A percentile compares a stretch with the other conserved stretches of the same genome.
phyloP scores from a whole-genome alignment of 1,140 invertebrate species.

The Agrilus planipennis region DNA sequence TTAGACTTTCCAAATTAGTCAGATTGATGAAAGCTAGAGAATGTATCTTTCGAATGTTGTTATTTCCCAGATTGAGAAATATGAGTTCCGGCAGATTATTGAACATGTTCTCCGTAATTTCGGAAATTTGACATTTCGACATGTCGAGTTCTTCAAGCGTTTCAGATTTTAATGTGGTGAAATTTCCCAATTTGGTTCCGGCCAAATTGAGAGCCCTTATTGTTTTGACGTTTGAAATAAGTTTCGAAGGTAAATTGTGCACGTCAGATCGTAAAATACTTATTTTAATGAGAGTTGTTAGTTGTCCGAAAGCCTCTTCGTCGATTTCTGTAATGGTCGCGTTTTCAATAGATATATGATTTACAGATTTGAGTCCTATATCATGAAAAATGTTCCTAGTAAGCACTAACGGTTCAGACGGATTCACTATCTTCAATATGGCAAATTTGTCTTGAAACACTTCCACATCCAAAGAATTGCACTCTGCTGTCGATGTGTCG shows the following conservation, averaged over 20 bases:
- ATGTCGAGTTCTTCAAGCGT: slow-evolving; percentile 23
- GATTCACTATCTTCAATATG: not conserved
- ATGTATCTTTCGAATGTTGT: slow-evolving; percentile 22
- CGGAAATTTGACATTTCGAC: slow-evolving; percentile 21
- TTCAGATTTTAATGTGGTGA: slow-evolving; percentile 18
- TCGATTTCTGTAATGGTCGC: slow-evolving; percentile 8
- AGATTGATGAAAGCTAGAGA: slow-evolving; percentile 20
- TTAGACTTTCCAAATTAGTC: slow-evolving; percentile 20
- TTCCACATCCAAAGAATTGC: slow-evolving; percentile 11
- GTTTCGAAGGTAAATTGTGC: slow-evolving; percentile 1
- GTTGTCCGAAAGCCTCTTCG: slow-evolving; percentile 2
- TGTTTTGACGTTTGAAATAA: too few relatives aligned
- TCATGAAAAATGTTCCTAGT: not conserved
- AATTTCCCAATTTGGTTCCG: slow-evolving; percentile 8
- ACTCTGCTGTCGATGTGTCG: slow-evolving; percentile 7
- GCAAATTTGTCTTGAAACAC: slow-evolving; percentile 4
- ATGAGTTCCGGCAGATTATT: slow-evolving; percentile 16
- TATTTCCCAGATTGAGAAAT: slow-evolving; percentile 23
- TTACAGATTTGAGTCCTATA: slow-evolving; percentile 5
- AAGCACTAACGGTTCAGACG: not conserved
- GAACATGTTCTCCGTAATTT: slow-evolving; percentile 16
- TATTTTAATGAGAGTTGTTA: slow-evolving; percentile 2
- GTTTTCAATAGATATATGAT: slow-evolving; percentile 8
- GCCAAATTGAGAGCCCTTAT: slow-evolving; percentile 8
- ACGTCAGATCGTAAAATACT: slow-evolving; percentile 9